Evolutionary conservation across 2,113 vertebrate species (phyloP), one percentile per base, ranked within the genome.

Genomic region (Pao palembangensis): DNA sequence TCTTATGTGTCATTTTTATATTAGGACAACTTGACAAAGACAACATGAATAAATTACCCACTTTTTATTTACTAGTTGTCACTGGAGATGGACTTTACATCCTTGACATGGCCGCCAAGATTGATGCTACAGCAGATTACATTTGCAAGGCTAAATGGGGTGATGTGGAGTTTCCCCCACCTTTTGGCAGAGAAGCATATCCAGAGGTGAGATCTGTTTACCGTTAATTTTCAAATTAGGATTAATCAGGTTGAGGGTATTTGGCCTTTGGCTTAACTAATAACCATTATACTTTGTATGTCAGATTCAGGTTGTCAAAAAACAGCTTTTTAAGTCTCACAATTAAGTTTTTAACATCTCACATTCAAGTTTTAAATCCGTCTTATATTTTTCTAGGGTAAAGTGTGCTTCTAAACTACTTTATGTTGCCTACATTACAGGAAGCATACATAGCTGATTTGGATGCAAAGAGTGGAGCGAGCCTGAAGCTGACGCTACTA

Each of bases 61-160:
- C n/a, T 47, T 48, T 52, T 1, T 71, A 0, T 69, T 8, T 2
- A 71, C 15, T 77, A 99, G 97, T 98, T 0, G 93, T 98, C 50
- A 94, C 92, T 1, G 42, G 68, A 2, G 83, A 91, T 61, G 94
- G 94, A 0, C 94, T 98, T 60, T 93, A 94, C 42, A 74, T 99
- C 73, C 90, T 99, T 8, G 97, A 99, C 82, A 82, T 98, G 92
- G 97, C 97, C 0, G 96, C 96, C 0, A 99, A 99, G 88, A 95
- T 99, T 0, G 97, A 99, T 1, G 94, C 93, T 0, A 98, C 97
- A 0, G 96, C 97, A 0, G 97, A 99, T 85, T 98, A 95, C 81
- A 91, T 99, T 87, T 99, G 97, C 87, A 98, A 98, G 92, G 91
- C 93, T 58, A 98, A 98, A 55, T 99, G 97, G 97, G 96, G 97